These are phyloP conservation scores for Lissonota sp. DNA, from an alignment of 2,888 invertebrate species.

Conservation along the genomic window DNA sequence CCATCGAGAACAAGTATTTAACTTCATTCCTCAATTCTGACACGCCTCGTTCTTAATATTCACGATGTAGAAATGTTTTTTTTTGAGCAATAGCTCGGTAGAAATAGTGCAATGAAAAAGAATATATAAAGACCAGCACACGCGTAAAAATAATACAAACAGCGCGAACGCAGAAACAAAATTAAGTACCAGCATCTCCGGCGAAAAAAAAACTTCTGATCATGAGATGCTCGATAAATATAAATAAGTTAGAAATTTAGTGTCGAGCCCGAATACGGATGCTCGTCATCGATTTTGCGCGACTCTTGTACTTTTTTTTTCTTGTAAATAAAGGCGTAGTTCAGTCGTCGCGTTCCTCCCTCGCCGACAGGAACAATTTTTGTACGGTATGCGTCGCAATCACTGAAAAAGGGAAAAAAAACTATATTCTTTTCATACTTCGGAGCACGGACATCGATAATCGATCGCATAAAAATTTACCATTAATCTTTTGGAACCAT, in stretches of 20 bases:
- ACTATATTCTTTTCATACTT: slow-evolving; percentile 11
- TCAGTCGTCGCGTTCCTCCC: slow-evolving; percentile 87
- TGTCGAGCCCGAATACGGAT: slow-evolving; percentile 55
- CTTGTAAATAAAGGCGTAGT: neutral
- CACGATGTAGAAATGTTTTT: neutral
- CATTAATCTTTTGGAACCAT: slow-evolving; percentile 86
- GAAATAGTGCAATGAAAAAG: slow-evolving; percentile 35
- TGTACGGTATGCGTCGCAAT: slow-evolving; percentile 87
- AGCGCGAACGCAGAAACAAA: slow-evolving; percentile 12
- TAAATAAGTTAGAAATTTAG: slow-evolving; percentile 51
- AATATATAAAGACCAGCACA: slow-evolving; percentile 30
- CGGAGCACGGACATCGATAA: slow-evolving; percentile 10
- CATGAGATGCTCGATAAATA: slow-evolving; percentile 3
- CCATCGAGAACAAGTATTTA: neutral
- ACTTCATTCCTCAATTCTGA: slow-evolving; percentile 2
- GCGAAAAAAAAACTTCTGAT: slow-evolving; percentile 1
- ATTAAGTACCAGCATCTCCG: neutral
- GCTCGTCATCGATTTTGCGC: slow-evolving; percentile 11
- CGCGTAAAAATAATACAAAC: slow-evolving; percentile 34
- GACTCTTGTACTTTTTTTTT: neutral
- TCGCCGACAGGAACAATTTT: slow-evolving; percentile 91
- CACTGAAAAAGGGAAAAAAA: slow-evolving; percentile 81
- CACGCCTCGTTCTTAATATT: neutral
- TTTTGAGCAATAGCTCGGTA: slow-evolving; percentile 50
- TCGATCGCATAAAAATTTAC: slow-evolving; percentile 84